A percentile compares a stretch with the other conserved stretches of the same genome.
These are phyloP conservation scores for Drosophila eohydei DNA, from an alignment of 2,888 invertebrate genomes.

Conservation along the genomic window DNA sequence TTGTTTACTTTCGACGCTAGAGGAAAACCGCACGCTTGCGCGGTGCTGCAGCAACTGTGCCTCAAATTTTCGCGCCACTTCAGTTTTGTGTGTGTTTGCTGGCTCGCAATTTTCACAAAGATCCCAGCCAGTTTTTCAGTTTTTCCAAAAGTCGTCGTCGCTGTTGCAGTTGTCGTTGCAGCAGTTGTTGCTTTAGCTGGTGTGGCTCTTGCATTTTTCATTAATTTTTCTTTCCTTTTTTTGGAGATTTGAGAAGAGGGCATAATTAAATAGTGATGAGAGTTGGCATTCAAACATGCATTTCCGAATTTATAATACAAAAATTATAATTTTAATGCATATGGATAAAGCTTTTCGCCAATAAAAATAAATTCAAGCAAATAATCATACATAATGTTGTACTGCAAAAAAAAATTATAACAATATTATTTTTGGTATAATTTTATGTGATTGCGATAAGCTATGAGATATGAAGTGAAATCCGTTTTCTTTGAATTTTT, in stretches of 20 bases:
- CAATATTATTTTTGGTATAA: too few relatives aligned
- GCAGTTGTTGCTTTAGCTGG: constrained; percentile 14
- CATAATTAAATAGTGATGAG: constrained; percentile 53
- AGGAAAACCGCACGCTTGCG: constrained; percentile 76
- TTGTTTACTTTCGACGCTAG: constrained; percentile 53
- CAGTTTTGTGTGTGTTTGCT: constrained; percentile 73
- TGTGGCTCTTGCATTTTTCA: constrained; percentile 46
- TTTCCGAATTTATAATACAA: constrained; percentile 20
- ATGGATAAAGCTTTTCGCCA: constrained; percentile 2
- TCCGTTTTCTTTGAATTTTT: not conserved
- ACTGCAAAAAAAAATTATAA: too few relatives aligned
- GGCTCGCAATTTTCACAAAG: constrained; percentile 57
- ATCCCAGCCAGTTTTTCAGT: constrained; percentile 69
- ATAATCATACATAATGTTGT: too few relatives aligned
- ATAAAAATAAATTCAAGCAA: not conserved
- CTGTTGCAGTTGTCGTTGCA: constrained; percentile 1
- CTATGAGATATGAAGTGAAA: too few relatives aligned
- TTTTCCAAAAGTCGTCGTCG: constrained; percentile 53
- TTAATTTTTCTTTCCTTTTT: constrained; percentile 17
- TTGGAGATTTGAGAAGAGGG: constrained; percentile 24
- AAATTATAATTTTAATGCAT: constrained; percentile 8
- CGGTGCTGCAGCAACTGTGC: constrained; percentile 78
- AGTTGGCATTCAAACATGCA: constrained; percentile 23
- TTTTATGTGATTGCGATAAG: too few relatives aligned
- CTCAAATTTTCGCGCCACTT: constrained; percentile 72